phyloP scores from a whole-genome alignment of 92 coral and sea anemone species.

The Epizoanthus scotinus region DNA sequence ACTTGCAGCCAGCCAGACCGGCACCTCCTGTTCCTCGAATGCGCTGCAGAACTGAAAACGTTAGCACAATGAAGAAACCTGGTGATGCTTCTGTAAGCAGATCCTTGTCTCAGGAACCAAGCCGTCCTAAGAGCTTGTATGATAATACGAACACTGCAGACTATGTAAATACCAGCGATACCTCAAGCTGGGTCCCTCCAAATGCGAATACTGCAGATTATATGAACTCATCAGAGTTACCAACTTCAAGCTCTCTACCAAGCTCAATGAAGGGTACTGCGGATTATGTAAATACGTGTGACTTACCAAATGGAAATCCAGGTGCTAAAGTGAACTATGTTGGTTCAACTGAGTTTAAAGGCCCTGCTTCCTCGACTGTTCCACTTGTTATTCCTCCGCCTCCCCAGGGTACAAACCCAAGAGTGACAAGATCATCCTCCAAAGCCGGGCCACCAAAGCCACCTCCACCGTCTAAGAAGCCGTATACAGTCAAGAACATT shows the following conservation, averaged over 20 bases:
- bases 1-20: constrained; percentile 69
- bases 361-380: background rate
- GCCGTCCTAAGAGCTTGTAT: constrained; percentile 49
- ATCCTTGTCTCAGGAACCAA: constrained; percentile 52
- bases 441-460: constrained; percentile 31
- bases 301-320: constrained; percentile 47
- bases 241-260: constrained; percentile 4
- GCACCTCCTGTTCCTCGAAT: constrained; percentile 77
- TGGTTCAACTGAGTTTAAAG: constrained; percentile 22
- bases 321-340: constrained; percentile 35
- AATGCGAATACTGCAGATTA: constrained; percentile 35
- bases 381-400: constrained; percentile 33
- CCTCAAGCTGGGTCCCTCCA: constrained; percentile 21
- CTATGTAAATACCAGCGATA: constrained; percentile 31
- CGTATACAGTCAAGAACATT: constrained; percentile 7
- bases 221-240: constrained; percentile 32
- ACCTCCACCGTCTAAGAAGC: constrained; percentile 34
- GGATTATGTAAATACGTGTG: constrained; percentile 75
- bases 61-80: constrained; percentile 64
- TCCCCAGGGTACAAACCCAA: constrained; percentile 25
- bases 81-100: constrained; percentile 45
- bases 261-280: constrained; percentile 41
- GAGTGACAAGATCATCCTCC: constrained; percentile 6
- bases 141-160: constrained; percentile 52
- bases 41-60: constrained; percentile 75